A percentile compares a stretch with the other conserved stretches of the same genome.
phyloP scores from a whole-genome alignment of 2,113 vertebrate species.

The Cathartes aura region DNA sequence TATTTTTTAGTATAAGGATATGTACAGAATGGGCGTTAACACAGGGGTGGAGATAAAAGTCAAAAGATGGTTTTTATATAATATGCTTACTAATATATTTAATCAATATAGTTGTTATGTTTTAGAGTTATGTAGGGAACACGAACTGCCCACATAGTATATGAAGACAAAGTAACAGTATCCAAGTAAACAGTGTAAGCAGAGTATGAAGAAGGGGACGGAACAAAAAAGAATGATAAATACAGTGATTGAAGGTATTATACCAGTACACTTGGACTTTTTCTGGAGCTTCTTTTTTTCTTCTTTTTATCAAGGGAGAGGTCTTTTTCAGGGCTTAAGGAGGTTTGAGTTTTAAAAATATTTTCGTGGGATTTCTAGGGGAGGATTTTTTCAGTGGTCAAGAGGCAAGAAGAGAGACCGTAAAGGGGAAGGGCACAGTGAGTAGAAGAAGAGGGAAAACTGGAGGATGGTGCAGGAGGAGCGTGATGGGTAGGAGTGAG shows the following conservation, averaged over 20 bases:
- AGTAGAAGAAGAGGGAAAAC: not conserved
- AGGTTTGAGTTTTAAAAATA: not conserved
- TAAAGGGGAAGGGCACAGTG: not conserved
- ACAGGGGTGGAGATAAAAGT: not conserved
- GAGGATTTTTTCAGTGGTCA: not conserved
- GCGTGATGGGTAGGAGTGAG: not conserved
- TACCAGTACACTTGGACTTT: not conserved
- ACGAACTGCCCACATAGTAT: not conserved
- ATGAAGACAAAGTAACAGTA: not conserved
- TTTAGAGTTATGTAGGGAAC: accelerated
- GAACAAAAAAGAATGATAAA: not conserved
- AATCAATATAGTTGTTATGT: not conserved
- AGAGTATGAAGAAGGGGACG: not conserved
- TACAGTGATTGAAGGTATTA: not conserved
- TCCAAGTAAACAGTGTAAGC: not conserved
- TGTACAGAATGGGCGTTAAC: accelerated
- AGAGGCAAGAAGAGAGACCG: not conserved
- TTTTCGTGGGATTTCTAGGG: not conserved
- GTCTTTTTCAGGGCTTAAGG: not conserved
- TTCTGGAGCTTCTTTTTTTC: not conserved
- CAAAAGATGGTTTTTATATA: not conserved
- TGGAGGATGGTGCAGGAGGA: not conserved
- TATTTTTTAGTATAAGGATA: not conserved
- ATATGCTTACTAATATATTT: not conserved
- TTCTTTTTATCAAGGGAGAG: not conserved